phyloP scores from a whole-genome alignment of 2,113 vertebrate species.

The Notarius lentiginosus region DNA sequence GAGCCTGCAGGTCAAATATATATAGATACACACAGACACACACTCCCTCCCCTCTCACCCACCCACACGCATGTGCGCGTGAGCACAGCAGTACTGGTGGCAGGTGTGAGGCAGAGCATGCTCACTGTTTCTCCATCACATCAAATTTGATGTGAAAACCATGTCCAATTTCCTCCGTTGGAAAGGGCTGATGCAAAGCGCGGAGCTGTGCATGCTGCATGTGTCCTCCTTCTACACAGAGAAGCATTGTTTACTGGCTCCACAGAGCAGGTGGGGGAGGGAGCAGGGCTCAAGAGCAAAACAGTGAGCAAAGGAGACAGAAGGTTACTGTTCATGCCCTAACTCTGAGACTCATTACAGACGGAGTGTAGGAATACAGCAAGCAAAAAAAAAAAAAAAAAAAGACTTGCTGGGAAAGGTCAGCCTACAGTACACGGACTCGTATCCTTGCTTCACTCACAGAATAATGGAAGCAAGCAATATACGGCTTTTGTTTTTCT shows the following conservation, averaged over 20 bases:
- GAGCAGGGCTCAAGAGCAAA: constrained; percentile 35
- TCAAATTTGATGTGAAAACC: constrained; percentile 40
- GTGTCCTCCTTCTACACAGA: constrained; percentile 40
- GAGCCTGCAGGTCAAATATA: constrained; percentile 4
- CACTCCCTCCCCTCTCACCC: too few species aligned
- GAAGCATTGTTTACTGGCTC: constrained; percentile 36
- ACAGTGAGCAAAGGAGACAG: constrained; percentile 35
- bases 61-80: neutral
- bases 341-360: constrained; percentile 46
- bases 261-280: constrained; percentile 25
- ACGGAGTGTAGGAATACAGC: neutral
- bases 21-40: neutral
- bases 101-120: constrained; percentile 18
- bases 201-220: constrained; percentile 19
- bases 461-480: constrained; percentile 22
- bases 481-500: neutral
- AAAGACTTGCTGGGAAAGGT: neutral
- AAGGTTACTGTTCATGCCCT: constrained; percentile 42
- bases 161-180: constrained; percentile 27
- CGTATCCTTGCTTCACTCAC: constrained; percentile 7
- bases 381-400: neutral
- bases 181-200: constrained; percentile 21
- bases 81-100: neutral
- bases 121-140: constrained; percentile 22
- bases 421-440: constrained; percentile 4